These are phyloP conservation scores for Philereme transversata DNA, from an alignment of 2,888 invertebrate genomes.

Conservation along the genomic window DNA sequence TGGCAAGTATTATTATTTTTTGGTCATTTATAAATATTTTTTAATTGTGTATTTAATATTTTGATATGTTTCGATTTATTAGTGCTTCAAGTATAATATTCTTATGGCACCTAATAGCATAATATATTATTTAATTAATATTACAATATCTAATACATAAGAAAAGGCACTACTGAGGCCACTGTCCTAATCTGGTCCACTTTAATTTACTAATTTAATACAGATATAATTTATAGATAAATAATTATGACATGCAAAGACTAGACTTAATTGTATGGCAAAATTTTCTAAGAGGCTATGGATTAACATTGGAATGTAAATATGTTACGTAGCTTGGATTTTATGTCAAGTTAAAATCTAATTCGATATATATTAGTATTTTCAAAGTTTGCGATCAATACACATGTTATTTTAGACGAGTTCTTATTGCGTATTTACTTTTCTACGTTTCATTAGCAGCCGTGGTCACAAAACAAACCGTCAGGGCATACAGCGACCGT, in stretches of 20 bases:
- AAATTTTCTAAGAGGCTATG: slow-evolving; percentile 20
- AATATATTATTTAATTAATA: slow-evolving; percentile 23
- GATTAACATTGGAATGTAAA: slow-evolving; percentile 8
- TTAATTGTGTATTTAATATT: too few relatives aligned
- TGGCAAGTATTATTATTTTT: slow-evolving; percentile 3
- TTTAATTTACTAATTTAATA: slow-evolving; percentile 46
- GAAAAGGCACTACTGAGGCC: slow-evolving; percentile 82
- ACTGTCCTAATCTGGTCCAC: slow-evolving; percentile 78
- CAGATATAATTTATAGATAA: slow-evolving; percentile 24
- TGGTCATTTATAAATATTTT: slow-evolving; percentile 12
- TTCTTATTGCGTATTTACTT: too few relatives aligned
- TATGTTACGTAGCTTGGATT: slow-evolving; percentile 4
- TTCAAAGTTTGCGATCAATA: too few relatives aligned
- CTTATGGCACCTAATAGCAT: slow-evolving; percentile 53
- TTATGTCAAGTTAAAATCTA: slow-evolving; percentile 14
- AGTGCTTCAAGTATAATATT: slow-evolving; percentile 40
- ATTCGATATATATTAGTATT: slow-evolving; percentile 13
- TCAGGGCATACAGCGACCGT: too few relatives aligned
- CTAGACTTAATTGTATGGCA: slow-evolving; percentile 33
- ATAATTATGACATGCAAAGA: slow-evolving; percentile 17
- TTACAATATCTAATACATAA: slow-evolving; percentile 49
- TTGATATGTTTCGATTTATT: slow-evolving; percentile 43
- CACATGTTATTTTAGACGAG: too few relatives aligned
- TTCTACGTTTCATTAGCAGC: too few relatives aligned
- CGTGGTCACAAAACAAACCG: too few relatives aligned